Base-by-base conservation (phyloP, 2,797 vertebrate genomes). In the Eospalax fontanierii region DNA sequence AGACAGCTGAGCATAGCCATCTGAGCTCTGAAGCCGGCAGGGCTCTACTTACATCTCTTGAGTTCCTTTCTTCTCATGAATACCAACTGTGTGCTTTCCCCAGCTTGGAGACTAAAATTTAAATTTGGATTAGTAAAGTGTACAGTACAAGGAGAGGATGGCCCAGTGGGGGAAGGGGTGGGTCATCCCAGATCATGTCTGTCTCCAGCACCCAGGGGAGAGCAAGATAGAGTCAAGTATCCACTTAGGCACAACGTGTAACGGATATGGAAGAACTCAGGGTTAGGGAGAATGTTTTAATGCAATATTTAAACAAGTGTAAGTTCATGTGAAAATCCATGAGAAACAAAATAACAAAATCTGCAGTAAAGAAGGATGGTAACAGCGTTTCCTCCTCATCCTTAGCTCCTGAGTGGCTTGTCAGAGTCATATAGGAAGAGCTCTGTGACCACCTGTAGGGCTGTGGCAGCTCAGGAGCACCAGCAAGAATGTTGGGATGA, bases 381-480 rank as follows among this genome's bases (percentile, higher is more conserved):
- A 54, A 54, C 2, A 12, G 50, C 14, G 50, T 9, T 12, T 54
- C 50, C 50, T 9, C 50, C 50, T 54, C 12, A 9, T 54, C 50
- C 8, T 10, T 54, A 54, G 14, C 50, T 54, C 50, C 50, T 54
- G 50, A 54, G 8, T 54, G 50, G 50, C 50, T 54, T 14, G 54
- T 59, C 35, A 6, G 0, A 11, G 54, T 21, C 11, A 4, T 8
- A 2, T 35, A 1, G 1, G 33, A 21, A 40, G 43, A 15, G 19
- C n/a, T 12, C 2, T 1, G 4, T 1, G 61, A 24, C 74, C 6
- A 28, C 22, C 26, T 1, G 12, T 15, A 24, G 9, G 19, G 18
- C 43, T 59, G 21, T 38, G 66, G 24, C 4, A 1, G 43, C 30
- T 73, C 4, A 33, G 18, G 59, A 33, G 14, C 21, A 18, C 78